Evolutionary conservation across 1,140 invertebrate genomes (phyloP), one percentile per base, ranked within the genome.

Genomic region (Lerema accius): DNA sequence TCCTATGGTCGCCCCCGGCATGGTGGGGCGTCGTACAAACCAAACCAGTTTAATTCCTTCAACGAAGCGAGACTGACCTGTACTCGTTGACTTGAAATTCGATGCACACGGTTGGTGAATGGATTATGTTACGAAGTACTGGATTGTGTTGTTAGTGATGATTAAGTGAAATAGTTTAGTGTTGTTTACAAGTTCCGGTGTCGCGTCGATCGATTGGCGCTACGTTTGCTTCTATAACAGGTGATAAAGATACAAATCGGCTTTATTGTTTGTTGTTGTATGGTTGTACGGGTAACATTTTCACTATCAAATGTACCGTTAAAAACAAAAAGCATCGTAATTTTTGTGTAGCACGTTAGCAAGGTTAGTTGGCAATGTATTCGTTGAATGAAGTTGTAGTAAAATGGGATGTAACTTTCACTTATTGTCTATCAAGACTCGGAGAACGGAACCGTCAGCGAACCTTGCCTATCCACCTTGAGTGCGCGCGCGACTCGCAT

Each of bases 401-500:
- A 53, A 63, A 6, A 48, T 60, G 53, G 46, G 72, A 71, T 72
- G 58, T 55, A 65, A 84, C 84, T 86, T 86, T 86, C 82, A 80
- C 81, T 83, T 69, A 69, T 65, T 72, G 70, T 74, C 69, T 69
- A 78, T 80, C 65, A 67, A n/a, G n/a, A n/a, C 37, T 65, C 59
- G 76, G 77, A 81, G 85, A 88, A 83, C 60, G 83, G 78, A 78
- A 80, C 69, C 77, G 72, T 72, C 74, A 77, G 78, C n/a, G n/a
- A n/a, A 83, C 85, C 85, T 88, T 88, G 83, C 59, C 66, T 81
- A 78, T 71, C 68, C 71, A 65, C 84, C 84, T 87, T 87, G 82
- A 82, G 61, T 49, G 73, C 71, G 77, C 73, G 64, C 59, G 78
- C 63, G 72, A 65, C 62, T 28, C 59, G 56, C 55, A 35, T 48